Percentiles rank a stretch among this genome's conserved stretches.
phyloP scores from a whole-genome alignment of 1,140 invertebrate species.

The Planococcus citri region DNA sequence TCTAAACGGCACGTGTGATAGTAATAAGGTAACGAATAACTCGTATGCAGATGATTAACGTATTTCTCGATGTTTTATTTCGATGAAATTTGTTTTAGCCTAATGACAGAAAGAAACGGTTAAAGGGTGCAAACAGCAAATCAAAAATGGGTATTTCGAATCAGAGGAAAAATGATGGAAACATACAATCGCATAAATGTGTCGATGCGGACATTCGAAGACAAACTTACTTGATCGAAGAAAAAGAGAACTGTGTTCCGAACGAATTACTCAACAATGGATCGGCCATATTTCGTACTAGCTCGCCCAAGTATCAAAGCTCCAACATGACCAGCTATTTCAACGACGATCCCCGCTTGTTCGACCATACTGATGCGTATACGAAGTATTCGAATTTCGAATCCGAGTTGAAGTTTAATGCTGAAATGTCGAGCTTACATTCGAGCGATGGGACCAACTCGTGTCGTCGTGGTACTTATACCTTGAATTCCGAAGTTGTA shows the following conservation, averaged over 20 bases:
- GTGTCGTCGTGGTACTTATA: background rate
- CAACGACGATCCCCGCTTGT: background rate
- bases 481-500: background rate
- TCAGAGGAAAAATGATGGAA: too few species aligned
- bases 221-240: constrained; percentile 20
- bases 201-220: background rate
- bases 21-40: background rate
- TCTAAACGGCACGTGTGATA: background rate
- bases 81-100: background rate
- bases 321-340: background rate
- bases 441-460: background rate
- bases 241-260: constrained; percentile 21
- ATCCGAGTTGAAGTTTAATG: background rate
- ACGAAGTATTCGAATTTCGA: constrained; percentile 11
- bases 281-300: background rate
- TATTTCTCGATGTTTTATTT: too few species aligned
- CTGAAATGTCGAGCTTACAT: background rate
- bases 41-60: too few species aligned
- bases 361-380: background rate
- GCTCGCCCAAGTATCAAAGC: background rate
- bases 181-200: too few species aligned
- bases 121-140: background rate
- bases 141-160: too few species aligned
- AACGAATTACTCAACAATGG: background rate
- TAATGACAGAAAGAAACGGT: background rate